These are phyloP conservation scores for Schizothorax lantsangensis DNA, from an alignment of 2,797 vertebrate species.

Conservation along the genomic window DNA sequence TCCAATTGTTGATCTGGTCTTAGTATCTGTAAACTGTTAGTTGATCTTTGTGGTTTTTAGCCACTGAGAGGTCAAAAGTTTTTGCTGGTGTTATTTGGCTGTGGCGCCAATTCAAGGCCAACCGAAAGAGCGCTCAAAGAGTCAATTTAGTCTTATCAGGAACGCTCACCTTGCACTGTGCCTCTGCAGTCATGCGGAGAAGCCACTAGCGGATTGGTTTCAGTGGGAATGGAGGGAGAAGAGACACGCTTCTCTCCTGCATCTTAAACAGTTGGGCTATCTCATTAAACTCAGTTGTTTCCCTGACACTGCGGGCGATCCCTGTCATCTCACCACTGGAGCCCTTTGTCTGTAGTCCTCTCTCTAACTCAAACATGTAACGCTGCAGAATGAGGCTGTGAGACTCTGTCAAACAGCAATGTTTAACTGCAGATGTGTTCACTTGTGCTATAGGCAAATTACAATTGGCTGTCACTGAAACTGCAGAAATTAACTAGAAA, in stretches of 20 bases:
- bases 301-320: slow-evolving; percentile 8
- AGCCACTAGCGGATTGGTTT: slow-evolving; percentile 42
- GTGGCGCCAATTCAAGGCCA: not conserved
- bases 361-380: slow-evolving; percentile 15
- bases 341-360: slow-evolving; percentile 30
- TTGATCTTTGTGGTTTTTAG: not conserved
- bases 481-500: not conserved
- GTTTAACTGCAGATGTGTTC: not conserved
- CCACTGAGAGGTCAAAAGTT: slow-evolving; percentile 19
- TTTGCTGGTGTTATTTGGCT: not conserved
- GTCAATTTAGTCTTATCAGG: slow-evolving; percentile 46
- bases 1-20: not conserved
- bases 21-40: not conserved
- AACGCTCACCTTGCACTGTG: slow-evolving; percentile 37
- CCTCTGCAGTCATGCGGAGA: slow-evolving; percentile 32
- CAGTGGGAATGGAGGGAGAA: slow-evolving; percentile 14
- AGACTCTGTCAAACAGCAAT: not conserved
- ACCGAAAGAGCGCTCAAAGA: not conserved
- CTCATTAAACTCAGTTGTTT: slow-evolving; percentile 46
- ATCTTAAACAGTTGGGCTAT: slow-evolving; percentile 36
- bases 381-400: slow-evolving; percentile 4
- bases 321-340: slow-evolving; percentile 29
- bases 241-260: not conserved
- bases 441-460: slow-evolving; percentile 1
- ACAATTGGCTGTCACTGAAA: slow-evolving; percentile 20